Evolutionary conservation across 2,113 vertebrate species (phyloP).

Genomic region (Burhinus bistriatus): DNA sequence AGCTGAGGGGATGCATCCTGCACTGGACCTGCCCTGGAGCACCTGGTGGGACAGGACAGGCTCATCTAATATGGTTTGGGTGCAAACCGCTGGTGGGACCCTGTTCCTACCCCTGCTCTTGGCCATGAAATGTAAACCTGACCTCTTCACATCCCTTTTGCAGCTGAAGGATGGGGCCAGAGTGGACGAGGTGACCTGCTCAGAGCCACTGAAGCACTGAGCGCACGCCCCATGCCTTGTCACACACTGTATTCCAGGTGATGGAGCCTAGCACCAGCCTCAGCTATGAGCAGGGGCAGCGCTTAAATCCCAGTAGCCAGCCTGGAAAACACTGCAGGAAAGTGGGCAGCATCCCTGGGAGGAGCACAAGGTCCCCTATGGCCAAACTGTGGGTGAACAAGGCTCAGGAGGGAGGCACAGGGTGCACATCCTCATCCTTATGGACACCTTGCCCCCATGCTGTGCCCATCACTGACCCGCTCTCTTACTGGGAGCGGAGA

Average conservation of each 20-base stretch:
- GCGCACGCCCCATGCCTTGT: too few relatives aligned
- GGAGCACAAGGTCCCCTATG: not conserved
- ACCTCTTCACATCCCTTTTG: not conserved
- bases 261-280: not conserved
- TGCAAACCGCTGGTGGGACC: not conserved
- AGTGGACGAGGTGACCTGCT: not conserved
- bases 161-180: not conserved
- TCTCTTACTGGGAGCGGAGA: not conserved
- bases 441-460: accelerated
- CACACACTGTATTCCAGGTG: not conserved
- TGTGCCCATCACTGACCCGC: accelerated
- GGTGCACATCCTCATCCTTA: accelerated
- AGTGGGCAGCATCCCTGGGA: not conserved
- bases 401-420: not conserved
- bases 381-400: accelerated
- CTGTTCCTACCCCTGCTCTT: not conserved
- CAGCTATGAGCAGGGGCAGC: not conserved
- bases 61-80: not conserved
- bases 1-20: accelerated
- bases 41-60: not conserved
- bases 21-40: not conserved
- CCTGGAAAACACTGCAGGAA: not conserved
- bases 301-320: accelerated
- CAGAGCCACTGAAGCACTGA: not conserved
- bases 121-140: not conserved